phyloP scores from a whole-genome alignment of 2,888 invertebrate species.

The Hirtodrosophila duncani region DNA sequence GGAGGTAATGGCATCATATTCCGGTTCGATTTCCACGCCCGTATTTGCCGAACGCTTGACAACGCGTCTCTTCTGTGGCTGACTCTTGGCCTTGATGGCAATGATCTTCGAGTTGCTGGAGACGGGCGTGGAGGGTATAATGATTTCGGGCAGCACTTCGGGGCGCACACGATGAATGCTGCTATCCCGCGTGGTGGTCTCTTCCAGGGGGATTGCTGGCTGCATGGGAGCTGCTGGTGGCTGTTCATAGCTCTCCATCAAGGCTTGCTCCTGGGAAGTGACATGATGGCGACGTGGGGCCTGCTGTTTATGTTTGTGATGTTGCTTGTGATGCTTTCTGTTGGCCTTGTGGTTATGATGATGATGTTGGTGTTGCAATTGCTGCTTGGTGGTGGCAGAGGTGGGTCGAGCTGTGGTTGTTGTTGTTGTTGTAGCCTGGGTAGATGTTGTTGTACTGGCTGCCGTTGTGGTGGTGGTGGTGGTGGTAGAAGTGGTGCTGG shows the following conservation, averaged over 20 bases:
- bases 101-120: slow-evolving; percentile 78
- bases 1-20: slow-evolving; percentile 55
- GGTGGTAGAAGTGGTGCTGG: slow-evolving; percentile 9
- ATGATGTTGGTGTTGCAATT: slow-evolving; percentile 27
- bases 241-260: slow-evolving; percentile 40
- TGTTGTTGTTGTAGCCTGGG: slow-evolving; percentile 16
- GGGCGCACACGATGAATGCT: slow-evolving; percentile 77
- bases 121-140: slow-evolving; percentile 74
- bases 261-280: slow-evolving; percentile 42
- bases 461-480: slow-evolving; percentile 14
- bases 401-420: slow-evolving; percentile 13
- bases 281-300: slow-evolving; percentile 51
- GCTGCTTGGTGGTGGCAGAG: slow-evolving; percentile 23
- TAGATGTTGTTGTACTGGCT: slow-evolving; percentile 14
- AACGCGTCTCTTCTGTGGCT: slow-evolving; percentile 56
- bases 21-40: slow-evolving; percentile 76
- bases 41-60: slow-evolving; percentile 56
- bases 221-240: slow-evolving; percentile 30
- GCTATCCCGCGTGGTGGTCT: slow-evolving; percentile 75
- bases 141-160: slow-evolving; percentile 74
- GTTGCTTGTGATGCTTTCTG: slow-evolving; percentile 28
- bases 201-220: slow-evolving; percentile 42
- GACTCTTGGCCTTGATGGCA: slow-evolving; percentile 76
- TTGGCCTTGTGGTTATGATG: slow-evolving; percentile 26
- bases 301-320: slow-evolving; percentile 37